These are phyloP conservation scores for Furcifer pardalis DNA, from an alignment of 2,797 vertebrate genomes.

Conservation along the genomic window DNA sequence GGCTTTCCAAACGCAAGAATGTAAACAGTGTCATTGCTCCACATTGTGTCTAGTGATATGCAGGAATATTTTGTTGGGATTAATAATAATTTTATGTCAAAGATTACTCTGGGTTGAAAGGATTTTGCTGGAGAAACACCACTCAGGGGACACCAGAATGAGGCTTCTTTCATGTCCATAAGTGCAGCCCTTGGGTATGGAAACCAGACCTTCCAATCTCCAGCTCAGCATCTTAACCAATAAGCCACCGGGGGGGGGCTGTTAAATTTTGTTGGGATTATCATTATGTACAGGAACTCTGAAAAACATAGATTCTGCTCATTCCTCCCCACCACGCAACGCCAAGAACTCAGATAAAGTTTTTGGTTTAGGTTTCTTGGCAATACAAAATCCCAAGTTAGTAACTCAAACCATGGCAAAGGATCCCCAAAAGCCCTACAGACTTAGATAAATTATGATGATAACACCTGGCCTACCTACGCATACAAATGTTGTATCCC, in stretches of 20 bases:
- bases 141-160: too few species aligned
- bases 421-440: background rate
- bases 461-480: background rate
- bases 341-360: conserved; percentile 30
- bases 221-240: too few species aligned
- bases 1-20: conserved; percentile 33
- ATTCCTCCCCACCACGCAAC: too few species aligned
- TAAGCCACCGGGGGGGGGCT: too few species aligned
- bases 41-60: background rate
- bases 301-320: conserved; percentile 29
- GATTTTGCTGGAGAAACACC: too few species aligned
- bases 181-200: too few species aligned
- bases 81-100: too few species aligned
- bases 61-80: conserved; percentile 40
- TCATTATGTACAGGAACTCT: conserved; percentile 31
- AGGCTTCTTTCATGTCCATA: too few species aligned
- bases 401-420: background rate
- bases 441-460: background rate
- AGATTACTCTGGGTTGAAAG: too few species aligned
- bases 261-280: conserved; percentile 42
- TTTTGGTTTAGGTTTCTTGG: background rate
- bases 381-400: background rate
- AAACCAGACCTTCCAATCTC: too few species aligned
- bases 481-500: background rate
- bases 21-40: conserved; percentile 17